Evolutionary conservation across 2,888 invertebrate species (phyloP).

Genomic region (Tribolium freemani): DNA sequence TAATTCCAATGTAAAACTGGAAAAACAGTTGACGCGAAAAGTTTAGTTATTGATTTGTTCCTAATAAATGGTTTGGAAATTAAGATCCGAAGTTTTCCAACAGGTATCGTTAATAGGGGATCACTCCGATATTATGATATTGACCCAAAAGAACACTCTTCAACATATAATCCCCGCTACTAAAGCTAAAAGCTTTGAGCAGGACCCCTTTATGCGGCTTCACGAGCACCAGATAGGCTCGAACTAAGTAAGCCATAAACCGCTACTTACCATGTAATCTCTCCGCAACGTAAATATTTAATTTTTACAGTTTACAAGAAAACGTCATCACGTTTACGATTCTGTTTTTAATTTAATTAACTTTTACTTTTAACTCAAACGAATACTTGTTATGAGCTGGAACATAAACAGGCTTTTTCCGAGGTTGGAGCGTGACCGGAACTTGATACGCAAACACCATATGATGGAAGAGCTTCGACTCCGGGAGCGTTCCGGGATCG

Average conservation of each 20-base stretch:
- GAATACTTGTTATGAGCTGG: not conserved
- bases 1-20: too few relatives aligned
- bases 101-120: not conserved
- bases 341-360: conserved; percentile 28
- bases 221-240: conserved; percentile 35
- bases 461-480: conserved; percentile 29
- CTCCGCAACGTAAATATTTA: conserved; percentile 40
- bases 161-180: conserved; percentile 21
- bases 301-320: conserved; percentile 39
- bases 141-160: conserved; percentile 19
- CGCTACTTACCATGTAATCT: conserved; percentile 41
- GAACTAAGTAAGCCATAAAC: conserved; percentile 40
- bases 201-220: conserved; percentile 37
- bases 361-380: not conserved
- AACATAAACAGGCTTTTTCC: conserved; percentile 1
- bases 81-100: not conserved
- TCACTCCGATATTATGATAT: not conserved
- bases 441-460: conserved; percentile 39
- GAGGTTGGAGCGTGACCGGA: conserved; percentile 23
- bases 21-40: too few relatives aligned
- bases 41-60: not conserved
- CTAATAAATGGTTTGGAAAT: not conserved
- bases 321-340: conserved; percentile 34
- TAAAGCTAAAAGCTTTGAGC: conserved; percentile 33
- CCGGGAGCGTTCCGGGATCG: not conserved